Evolutionary conservation across 2,888 invertebrate genomes (phyloP).

Genomic region (Lathronympha strigana): DNA sequence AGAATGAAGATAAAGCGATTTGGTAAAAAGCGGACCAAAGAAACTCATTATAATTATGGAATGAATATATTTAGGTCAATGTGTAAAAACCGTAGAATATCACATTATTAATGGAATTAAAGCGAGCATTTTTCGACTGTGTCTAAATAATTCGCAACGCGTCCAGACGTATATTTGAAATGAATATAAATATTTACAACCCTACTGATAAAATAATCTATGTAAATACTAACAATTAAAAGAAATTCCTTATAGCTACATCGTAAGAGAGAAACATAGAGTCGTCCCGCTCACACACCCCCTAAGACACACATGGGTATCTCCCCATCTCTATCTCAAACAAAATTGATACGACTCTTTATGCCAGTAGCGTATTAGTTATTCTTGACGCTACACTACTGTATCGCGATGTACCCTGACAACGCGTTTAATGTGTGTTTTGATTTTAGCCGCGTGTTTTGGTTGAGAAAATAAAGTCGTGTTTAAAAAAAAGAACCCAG

Average conservation of each 20-base stretch:
- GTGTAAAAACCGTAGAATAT: no score
- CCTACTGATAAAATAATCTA: conserved; percentile 28
- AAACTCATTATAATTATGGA: no score
- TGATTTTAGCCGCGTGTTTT: conserved; percentile 9
- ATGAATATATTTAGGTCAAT: no score
- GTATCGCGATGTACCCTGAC: conserved; percentile 27
- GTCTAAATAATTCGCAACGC: background rate
- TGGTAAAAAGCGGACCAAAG: no score
- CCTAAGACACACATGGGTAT: background rate
- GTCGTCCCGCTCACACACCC: conserved; percentile 21
- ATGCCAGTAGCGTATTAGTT: conserved; percentile 31
- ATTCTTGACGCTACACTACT: conserved; percentile 35
- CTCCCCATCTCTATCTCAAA: conserved; percentile 14
- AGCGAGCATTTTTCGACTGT: no score
- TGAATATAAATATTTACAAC: conserved; percentile 9
- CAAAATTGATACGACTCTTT: conserved; percentile 1
- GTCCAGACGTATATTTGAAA: no score
- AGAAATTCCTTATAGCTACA: conserved; percentile 13
- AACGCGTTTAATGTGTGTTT: conserved; percentile 21
- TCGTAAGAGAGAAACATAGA: background rate
- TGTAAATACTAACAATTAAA: conserved; percentile 11
- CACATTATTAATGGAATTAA: no score
- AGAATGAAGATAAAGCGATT: no score
- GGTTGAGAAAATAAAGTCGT: conserved; percentile 6
- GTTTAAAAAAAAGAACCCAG: background rate